Evolutionary conservation across 2,113 vertebrate genomes (phyloP).

Genomic region (Hoplias malabaricus): DNA sequence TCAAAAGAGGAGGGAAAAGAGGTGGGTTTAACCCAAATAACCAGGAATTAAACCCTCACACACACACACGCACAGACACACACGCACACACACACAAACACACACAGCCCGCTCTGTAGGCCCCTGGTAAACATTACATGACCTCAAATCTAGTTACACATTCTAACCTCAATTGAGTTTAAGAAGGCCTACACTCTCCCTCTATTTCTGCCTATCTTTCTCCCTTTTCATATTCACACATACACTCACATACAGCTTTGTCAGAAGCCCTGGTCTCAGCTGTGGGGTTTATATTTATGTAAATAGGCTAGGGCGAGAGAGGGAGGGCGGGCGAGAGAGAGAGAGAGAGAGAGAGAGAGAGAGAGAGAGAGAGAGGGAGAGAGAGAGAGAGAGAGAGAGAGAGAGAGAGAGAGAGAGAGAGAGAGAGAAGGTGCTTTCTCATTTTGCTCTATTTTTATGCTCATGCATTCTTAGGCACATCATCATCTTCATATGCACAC

Average conservation of each 20-base stretch:
- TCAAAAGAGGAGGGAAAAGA: conserved; percentile 18
- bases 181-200: not conserved
- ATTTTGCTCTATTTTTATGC: not conserved
- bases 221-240: not conserved
- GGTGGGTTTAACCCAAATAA: conserved; percentile 71
- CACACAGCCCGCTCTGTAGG: conserved; percentile 51
- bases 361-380: not conserved
- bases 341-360: not conserved
- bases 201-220: not conserved
- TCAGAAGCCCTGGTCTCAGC: not conserved
- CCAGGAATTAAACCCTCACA: conserved; percentile 58
- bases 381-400: not conserved
- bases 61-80: conserved; percentile 9
- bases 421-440: not conserved
- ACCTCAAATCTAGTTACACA: conserved; percentile 74
- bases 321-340: not conserved
- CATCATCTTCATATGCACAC: not conserved
- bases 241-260: not conserved
- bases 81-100: conserved; percentile 25
- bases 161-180: conserved; percentile 62
- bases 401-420: not conserved
- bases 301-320: not conserved
- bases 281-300: not conserved
- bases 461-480: not conserved
- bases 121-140: conserved; percentile 70